phyloP scores from a whole-genome alignment of 2,888 invertebrate genomes.

The Abrostola triplasia region DNA sequence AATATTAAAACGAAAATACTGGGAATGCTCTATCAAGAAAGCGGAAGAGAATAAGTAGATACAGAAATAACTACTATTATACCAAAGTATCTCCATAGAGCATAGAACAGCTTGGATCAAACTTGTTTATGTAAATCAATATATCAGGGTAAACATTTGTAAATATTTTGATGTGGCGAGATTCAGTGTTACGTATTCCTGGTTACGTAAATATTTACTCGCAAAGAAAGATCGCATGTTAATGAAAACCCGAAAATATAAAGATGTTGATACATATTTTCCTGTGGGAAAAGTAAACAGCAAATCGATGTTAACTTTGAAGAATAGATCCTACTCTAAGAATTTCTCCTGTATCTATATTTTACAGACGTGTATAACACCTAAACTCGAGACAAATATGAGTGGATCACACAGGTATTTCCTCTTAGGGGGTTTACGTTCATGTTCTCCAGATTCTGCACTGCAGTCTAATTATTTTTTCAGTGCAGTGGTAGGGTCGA shows the following conservation, averaged over 20 bases:
- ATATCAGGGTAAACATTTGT: constrained; percentile 19
- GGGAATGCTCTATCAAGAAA: no score
- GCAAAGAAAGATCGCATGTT: constrained; percentile 19
- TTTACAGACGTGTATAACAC: no score
- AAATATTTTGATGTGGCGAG: constrained; percentile 38
- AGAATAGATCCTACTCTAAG: no score
- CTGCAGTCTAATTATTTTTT: no score
- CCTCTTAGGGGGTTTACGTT: no score
- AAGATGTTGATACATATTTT: constrained; percentile 31
- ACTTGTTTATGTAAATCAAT: constrained; percentile 23
- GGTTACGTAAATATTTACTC: constrained; percentile 34
- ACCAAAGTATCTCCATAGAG: not conserved
- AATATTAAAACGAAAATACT: no score
- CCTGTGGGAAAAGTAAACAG: not conserved
- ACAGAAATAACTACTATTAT: not conserved
- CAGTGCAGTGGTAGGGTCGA: no score
- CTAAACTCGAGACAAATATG: constrained; percentile 4
- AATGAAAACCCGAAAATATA: constrained; percentile 28
- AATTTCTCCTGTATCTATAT: no score
- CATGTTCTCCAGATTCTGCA: no score
- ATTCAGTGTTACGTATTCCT: constrained; percentile 13
- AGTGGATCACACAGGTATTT: no score
- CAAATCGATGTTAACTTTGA: not conserved
- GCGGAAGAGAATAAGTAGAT: no score
- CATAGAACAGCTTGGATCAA: not conserved